Evolutionary conservation across 2,797 vertebrate species (phyloP).

Genomic region (Ctenopoma multispine): DNA sequence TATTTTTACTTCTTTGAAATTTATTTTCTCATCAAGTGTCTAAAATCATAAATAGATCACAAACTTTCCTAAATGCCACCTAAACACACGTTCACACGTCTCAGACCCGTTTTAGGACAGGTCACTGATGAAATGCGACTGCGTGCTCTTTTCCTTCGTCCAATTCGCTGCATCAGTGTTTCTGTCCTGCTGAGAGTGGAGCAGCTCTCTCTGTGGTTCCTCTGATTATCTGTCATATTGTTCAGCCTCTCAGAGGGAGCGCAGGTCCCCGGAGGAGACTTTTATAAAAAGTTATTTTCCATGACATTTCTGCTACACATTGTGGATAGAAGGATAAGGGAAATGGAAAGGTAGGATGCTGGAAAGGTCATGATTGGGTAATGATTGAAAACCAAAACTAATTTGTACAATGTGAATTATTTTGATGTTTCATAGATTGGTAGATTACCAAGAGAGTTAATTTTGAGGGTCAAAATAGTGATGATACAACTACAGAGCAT

Average conservation of each 20-base stretch:
- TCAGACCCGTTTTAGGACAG: neutral
- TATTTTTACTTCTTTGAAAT: too few relatives aligned
- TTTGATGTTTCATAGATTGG: too few relatives aligned
- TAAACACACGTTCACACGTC: neutral
- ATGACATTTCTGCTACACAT: slow-evolving; percentile 24
- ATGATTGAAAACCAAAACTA: neutral
- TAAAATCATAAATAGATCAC: too few relatives aligned
- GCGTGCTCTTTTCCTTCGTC: neutral
- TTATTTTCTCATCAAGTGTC: too few relatives aligned
- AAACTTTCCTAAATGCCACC: too few relatives aligned
- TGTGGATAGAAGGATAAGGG: slow-evolving; percentile 8
- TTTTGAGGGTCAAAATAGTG: too few relatives aligned
- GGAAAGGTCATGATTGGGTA: slow-evolving; percentile 6
- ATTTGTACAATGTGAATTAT: neutral
- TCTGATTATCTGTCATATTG: slow-evolving; percentile 37
- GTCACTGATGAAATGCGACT: neutral
- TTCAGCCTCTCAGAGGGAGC: slow-evolving; percentile 26
- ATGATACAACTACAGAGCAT: too few relatives aligned
- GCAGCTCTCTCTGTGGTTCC: slow-evolving; percentile 21
- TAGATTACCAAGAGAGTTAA: too few relatives aligned
- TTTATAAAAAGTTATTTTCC: slow-evolving; percentile 10
- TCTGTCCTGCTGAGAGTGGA: slow-evolving; percentile 28
- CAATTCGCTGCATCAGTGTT: neutral
- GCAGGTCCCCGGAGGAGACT: neutral
- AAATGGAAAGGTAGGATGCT: neutral